Evolutionary conservation across 2,797 vertebrate genomes (phyloP).

Genomic region (Sebastes nivosus): DNA sequence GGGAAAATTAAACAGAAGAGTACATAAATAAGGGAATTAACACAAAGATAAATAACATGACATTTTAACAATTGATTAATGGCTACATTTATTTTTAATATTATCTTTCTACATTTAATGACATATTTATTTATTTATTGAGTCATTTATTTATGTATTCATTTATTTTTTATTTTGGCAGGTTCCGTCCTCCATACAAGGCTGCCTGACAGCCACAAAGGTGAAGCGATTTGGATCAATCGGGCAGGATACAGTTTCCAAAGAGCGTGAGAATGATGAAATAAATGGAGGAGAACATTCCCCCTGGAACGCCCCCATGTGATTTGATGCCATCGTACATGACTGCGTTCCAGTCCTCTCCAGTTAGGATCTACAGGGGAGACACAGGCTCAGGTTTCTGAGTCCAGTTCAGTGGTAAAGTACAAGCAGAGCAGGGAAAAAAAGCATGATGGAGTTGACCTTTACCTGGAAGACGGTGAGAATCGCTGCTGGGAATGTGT

Average conservation of each 20-base stretch:
- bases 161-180: too few relatives aligned
- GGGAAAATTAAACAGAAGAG: too few relatives aligned
- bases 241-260: constrained; percentile 96
- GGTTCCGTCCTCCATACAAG: background rate
- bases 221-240: background rate
- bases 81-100: too few relatives aligned
- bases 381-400: background rate
- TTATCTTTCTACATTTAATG: too few relatives aligned
- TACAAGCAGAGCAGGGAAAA: background rate
- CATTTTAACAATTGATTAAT: too few relatives aligned
- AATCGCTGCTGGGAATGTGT: constrained; percentile 96
- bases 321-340: constrained; percentile 98
- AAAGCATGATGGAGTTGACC: background rate
- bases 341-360: constrained; percentile 97
- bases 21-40: too few relatives aligned
- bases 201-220: background rate
- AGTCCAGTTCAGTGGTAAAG: background rate
- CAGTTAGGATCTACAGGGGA: constrained; percentile 89
- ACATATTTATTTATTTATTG: too few relatives aligned
- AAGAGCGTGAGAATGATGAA: constrained; percentile 96
- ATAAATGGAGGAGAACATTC: constrained; percentile 96
- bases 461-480: constrained; percentile 97
- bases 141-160: too few relatives aligned
- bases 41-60: too few relatives aligned
- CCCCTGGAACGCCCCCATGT: constrained; percentile 90